Evolutionary conservation across 2,888 invertebrate genomes (phyloP).

Genomic region (Myopa tessellatipennis): DNA sequence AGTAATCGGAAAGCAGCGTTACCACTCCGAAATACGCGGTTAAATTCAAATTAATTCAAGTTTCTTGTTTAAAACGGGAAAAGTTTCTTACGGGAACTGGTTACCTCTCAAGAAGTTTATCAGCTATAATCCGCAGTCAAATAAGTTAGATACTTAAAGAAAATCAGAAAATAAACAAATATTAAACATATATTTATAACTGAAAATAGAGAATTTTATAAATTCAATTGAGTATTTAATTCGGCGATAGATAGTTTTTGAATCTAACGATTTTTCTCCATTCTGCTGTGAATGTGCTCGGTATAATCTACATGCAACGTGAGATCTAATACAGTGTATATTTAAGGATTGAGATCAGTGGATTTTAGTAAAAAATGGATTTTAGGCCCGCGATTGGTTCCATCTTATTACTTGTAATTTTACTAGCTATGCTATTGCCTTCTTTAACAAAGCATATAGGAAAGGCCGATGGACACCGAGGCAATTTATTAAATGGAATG

Average conservation of each 20-base stretch:
- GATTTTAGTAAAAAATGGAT: not conserved
- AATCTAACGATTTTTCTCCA: not conserved
- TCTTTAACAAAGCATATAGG: not conserved
- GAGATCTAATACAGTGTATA: not conserved
- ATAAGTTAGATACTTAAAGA: no score
- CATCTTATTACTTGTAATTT: not conserved
- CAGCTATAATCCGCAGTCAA: no score
- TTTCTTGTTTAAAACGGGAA: no score
- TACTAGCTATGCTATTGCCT: not conserved
- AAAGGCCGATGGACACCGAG: no score
- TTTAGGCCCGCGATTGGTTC: not conserved
- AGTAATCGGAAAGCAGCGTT: no score
- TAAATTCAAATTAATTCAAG: no score
- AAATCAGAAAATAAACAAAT: no score
- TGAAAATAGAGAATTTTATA: not conserved
- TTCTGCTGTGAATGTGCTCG: conserved; percentile 1
- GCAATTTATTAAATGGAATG: not conserved
- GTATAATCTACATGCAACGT: not conserved
- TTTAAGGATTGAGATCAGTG: no score
- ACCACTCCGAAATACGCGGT: no score
- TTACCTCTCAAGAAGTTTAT: no score
- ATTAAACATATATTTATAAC: no score
- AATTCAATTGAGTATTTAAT: conserved; percentile 13
- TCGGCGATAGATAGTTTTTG: not conserved
- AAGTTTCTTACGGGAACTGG: no score